These are phyloP conservation scores for Thymelicus sylvestris DNA, from an alignment of 2,888 invertebrate genomes.

Conservation along the genomic window DNA sequence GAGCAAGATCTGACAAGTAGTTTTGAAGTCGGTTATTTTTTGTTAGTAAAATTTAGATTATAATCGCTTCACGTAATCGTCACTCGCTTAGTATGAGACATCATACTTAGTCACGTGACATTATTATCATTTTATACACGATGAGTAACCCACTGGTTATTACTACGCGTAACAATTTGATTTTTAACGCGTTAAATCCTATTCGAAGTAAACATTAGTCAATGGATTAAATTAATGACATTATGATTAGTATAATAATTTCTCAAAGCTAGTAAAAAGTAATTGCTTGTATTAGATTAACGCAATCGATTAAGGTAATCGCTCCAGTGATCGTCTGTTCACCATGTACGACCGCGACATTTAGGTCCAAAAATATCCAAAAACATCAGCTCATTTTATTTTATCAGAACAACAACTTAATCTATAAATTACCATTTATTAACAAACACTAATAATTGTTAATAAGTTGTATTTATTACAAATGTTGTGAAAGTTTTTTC, in stretches of 20 bases:
- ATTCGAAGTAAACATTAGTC: constrained; percentile 3
- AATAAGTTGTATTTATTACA: too few relatives aligned
- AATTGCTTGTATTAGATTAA: not conserved
- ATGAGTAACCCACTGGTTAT: not conserved
- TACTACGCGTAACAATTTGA: constrained; percentile 5
- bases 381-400: too few relatives aligned
- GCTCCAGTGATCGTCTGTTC: not conserved
- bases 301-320: not conserved
- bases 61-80: not conserved
- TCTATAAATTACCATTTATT: too few relatives aligned
- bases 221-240: not conserved
- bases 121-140: not conserved
- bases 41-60: too few relatives aligned
- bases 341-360: not conserved
- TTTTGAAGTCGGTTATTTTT: too few relatives aligned
- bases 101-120: not conserved
- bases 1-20: too few relatives aligned
- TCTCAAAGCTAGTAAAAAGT: not conserved
- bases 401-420: too few relatives aligned
- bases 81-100: not conserved
- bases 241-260: not conserved
- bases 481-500: too few relatives aligned
- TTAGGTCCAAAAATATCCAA: not conserved
- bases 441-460: too few relatives aligned
- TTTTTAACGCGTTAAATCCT: not conserved